These are phyloP conservation scores for Sphyrna mokarran DNA, from an alignment of 2,113 vertebrate species.

Conservation along the genomic window DNA sequence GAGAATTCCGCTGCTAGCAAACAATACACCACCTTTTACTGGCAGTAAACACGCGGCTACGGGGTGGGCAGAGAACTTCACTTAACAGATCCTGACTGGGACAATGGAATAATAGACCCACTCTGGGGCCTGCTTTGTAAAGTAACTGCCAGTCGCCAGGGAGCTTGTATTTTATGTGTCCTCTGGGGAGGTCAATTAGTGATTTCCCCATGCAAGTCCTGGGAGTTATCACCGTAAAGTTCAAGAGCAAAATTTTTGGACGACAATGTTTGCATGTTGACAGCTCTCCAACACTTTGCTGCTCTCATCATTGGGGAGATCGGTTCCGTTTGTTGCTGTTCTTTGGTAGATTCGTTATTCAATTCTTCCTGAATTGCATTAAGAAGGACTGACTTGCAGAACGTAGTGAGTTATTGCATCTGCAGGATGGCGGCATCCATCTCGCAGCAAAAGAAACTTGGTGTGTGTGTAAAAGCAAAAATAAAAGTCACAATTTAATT, in stretches of 20 bases:
- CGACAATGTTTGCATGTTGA: background rate
- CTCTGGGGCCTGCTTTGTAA: too few relatives aligned
- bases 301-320: background rate
- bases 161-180: too few relatives aligned
- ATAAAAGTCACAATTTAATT: slow-evolving; percentile 21
- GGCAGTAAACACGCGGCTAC: too few relatives aligned
- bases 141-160: too few relatives aligned
- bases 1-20: too few relatives aligned
- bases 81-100: too few relatives aligned
- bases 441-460: background rate
- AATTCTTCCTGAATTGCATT: background rate
- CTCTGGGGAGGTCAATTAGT: too few relatives aligned
- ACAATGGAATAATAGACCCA: too few relatives aligned
- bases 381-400: slow-evolving; percentile 22
- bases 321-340: background rate
- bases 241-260: background rate
- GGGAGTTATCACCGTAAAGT: too few relatives aligned
- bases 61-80: too few relatives aligned
- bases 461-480: slow-evolving; percentile 1
- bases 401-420: background rate
- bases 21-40: too few relatives aligned
- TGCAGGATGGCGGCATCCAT: background rate
- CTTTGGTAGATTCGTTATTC: background rate
- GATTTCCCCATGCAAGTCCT: too few relatives aligned
- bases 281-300: background rate